Evolutionary conservation across 2,113 vertebrate species (phyloP).

Genomic region (Ursus arctos): DNA sequence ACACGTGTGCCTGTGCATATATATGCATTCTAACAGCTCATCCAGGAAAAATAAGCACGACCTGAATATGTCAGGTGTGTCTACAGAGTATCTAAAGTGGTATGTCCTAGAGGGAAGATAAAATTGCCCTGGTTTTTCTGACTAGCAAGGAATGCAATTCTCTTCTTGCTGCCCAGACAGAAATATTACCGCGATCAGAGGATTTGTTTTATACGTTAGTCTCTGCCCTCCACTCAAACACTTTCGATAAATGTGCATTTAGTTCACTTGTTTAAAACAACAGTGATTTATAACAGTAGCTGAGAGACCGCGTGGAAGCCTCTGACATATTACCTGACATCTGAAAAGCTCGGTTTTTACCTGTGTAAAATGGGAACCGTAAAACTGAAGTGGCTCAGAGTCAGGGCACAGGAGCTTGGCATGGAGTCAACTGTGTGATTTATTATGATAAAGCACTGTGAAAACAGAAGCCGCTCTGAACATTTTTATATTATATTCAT

Average conservation of each 20-base stretch:
- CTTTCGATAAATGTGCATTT: conserved; percentile 46
- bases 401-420: background rate
- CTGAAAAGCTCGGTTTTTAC: conserved; percentile 46
- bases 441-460: background rate
- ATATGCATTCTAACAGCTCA: background rate
- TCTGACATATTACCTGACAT: background rate
- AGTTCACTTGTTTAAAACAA: conserved; percentile 64
- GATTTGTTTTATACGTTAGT: conserved; percentile 25
- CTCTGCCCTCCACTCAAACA: conserved; percentile 26
- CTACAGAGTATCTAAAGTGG: conserved; percentile 41
- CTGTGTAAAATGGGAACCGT: background rate
- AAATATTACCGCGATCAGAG: conserved; percentile 22
- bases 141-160: background rate
- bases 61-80: background rate
- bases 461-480: background rate
- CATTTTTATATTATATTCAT: conserved; percentile 15
- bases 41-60: conserved; percentile 44
- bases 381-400: background rate
- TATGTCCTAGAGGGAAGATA: conserved; percentile 5
- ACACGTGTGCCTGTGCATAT: too few relatives aligned
- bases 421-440: background rate
- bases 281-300: conserved; percentile 26
- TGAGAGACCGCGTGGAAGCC: background rate
- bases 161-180: background rate
- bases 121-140: conserved; percentile 52